A percentile compares a stretch with the other conserved stretches of the same genome.
These are phyloP conservation scores for Microctonus brassicae DNA, from an alignment of 2,888 invertebrate species.

Conservation along the genomic window DNA sequence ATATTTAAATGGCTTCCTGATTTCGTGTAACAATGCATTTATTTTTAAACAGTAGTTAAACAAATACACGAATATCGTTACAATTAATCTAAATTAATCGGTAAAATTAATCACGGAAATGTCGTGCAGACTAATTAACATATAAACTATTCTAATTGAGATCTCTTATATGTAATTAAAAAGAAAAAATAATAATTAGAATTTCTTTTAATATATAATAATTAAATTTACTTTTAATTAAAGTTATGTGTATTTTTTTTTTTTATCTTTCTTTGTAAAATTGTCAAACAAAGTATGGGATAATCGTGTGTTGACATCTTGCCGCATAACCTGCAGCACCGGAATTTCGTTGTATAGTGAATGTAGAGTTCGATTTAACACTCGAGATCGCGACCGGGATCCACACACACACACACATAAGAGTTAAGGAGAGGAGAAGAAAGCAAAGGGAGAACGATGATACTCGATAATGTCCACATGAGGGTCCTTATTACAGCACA, in stretches of 20 bases:
- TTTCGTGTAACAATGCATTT: background rate
- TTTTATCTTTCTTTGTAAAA: background rate
- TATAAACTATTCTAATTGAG: conserved; percentile 23
- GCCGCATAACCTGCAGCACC: background rate
- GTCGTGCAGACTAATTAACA: conserved; percentile 22
- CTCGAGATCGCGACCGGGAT: conserved; percentile 29
- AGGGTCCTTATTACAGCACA: conserved; percentile 58
- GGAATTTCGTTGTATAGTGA: background rate
- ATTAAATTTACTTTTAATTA: background rate
- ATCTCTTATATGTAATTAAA: background rate
- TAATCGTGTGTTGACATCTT: background rate
- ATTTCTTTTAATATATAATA: background rate
- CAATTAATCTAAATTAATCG: conserved; percentile 21
- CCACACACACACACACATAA: background rate
- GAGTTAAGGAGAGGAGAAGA: conserved; percentile 15
- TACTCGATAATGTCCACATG: conserved; percentile 60
- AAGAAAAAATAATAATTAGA: background rate
- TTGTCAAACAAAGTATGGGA: background rate
- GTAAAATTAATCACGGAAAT: conserved; percentile 33
- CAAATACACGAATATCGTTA: background rate
- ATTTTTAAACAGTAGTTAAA: background rate
- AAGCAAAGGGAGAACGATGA: conserved; percentile 30
- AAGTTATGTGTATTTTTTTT: background rate
- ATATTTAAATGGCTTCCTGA: background rate
- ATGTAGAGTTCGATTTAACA: conserved; percentile 37